Percentiles rank a stretch among this genome's conserved stretches.
phyloP scores from a whole-genome alignment of 2,797 vertebrate species.

The Lindbergichthys nudifrons region DNA sequence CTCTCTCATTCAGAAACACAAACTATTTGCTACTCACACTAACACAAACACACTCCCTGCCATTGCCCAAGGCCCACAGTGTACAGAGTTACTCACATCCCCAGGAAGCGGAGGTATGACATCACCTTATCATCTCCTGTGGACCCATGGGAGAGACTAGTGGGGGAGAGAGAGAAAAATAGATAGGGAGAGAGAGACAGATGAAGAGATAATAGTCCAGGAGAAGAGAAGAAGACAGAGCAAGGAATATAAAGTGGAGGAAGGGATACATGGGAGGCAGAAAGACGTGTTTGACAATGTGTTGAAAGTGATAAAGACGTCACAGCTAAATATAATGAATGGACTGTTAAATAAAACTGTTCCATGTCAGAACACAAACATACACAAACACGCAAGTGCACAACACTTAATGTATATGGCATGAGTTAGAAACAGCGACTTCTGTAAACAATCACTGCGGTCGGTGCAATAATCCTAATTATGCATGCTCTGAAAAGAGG shows the following conservation, averaged over 20 bases:
- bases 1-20: constrained; percentile 50
- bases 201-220: constrained; percentile 1
- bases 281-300: constrained; percentile 30
- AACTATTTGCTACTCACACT: constrained; percentile 29
- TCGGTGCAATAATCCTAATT: constrained; percentile 55
- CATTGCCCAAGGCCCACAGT: constrained; percentile 70
- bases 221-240: constrained; percentile 6
- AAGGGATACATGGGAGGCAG: not conserved
- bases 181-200: not conserved
- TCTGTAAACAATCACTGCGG: constrained; percentile 54
- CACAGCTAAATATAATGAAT: constrained; percentile 34
- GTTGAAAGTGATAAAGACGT: constrained; percentile 39
- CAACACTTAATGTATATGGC: constrained; percentile 26
- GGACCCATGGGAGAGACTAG: constrained; percentile 58
- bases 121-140: constrained; percentile 84
- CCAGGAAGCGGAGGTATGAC: constrained; percentile 85
- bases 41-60: constrained; percentile 42
- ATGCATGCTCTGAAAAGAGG: constrained; percentile 56
- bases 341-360: constrained; percentile 31
- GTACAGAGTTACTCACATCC: constrained; percentile 82
- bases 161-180: not conserved
- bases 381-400: not conserved
- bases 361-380: constrained; percentile 19
- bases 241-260: not conserved
- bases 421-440: constrained; percentile 42